Evolutionary conservation across 2,888 invertebrate species (phyloP), one percentile per base, ranked within the genome.

Genomic region (Troides oblongomaculatus): DNA sequence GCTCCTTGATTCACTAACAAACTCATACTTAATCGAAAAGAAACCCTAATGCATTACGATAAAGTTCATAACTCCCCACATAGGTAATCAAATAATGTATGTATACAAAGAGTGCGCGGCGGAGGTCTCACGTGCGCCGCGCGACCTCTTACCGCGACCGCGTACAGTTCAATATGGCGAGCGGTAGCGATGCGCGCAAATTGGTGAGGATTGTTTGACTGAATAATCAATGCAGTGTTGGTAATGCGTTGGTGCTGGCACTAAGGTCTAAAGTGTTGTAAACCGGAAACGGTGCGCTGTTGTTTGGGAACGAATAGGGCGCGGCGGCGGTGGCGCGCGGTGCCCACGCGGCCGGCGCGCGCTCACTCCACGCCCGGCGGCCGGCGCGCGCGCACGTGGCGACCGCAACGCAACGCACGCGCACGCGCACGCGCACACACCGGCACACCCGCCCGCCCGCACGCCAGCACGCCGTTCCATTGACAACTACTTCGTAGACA

Each of bases 341-440:
- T 78, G 78, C 73, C 72, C 75, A 75, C 90, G 90, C 84, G 92
- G 91, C 91, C 92, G 69, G 61, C 69, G 89, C 89, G 89, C 82
- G 86, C 88, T 89, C 91, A 90, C 90, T 90, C 88, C 85, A 83
- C 83, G 84, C 75, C 82, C 80, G 86, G 79, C 88, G 89, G 81
- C 83, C 86, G 81, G 84, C 92, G 91, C 93, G 92, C 86, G 90
- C 87, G 87, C 90, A 89, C 89, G 88, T 88, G 88, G 77, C 82
- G 73, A 25, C 69, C 39, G 72, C 75, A 69, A 71, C 76, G 75
- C 81, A 83, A 86, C 81, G 84, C 92, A 90, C 93, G 92, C 86
- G 90, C 87, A 87, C 90, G 89, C 89, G 89, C n/a, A n/a, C 74
- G 70, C 69, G 58, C 71, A 66, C 76, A 74, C 74, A 74, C 74